Base-by-base conservation (phyloP, 2,797 vertebrate genomes). In the Falco columbarius region DNA sequence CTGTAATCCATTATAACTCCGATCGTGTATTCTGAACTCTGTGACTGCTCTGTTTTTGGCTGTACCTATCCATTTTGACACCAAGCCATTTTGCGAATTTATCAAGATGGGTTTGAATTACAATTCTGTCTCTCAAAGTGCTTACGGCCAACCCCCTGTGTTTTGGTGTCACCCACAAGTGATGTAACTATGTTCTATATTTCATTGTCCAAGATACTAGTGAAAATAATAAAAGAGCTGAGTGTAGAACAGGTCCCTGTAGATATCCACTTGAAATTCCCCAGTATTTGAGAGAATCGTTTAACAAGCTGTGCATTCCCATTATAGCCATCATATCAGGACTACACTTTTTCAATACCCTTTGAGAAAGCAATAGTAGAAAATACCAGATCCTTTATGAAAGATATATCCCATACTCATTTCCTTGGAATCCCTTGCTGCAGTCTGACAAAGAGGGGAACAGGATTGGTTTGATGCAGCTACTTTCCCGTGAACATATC, bases 21-120 rank as follows among this genome's bases (percentile, higher is more conserved):
- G 81, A 51, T 34, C 15, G 32, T 12, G 27, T 82, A 47, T 86
- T 95, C 44, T 55, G 77, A 94, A 73, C 42, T 70, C 66, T 58
- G 36, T 13, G 80, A 47, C 55, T 76, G 49, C 66, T 91, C 38
- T 82, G 32, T 3, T 91, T 89, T 91, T 73, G 51, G 77, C 63
- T 87, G 24, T 47, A 55, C 14, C 21, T 80, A 51, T 66, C 89
- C 86, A 76, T 94, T 95, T 86, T 87, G 91, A 87, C 68, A 70
- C 12, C 30, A 63, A 91, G 18, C 30, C 63, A 67, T 55, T 89
- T 87, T 34, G 88, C 75, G 77, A 47, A 29, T 95, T 87, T 95
- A 73, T 80, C 74, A 85, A 40, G 59, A 47, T 30, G 65, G 14
- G 27, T 87, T 81, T 82, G 84, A 89, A 88, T 73, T 51, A 73